phyloP scores from a whole-genome alignment of 2,113 vertebrate genomes.

The Zosterops lateralis region DNA sequence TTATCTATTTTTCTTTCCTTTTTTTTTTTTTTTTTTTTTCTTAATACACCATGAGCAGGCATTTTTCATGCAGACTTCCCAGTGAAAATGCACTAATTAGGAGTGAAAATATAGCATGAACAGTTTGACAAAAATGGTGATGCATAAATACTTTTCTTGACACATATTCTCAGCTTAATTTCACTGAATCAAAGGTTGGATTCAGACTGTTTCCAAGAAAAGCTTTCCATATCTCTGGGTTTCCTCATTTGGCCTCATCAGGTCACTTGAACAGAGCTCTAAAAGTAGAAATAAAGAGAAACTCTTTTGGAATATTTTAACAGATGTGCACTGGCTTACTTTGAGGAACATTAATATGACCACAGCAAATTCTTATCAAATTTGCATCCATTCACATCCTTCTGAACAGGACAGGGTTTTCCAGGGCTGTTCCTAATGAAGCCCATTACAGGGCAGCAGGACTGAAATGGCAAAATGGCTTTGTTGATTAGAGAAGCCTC shows the following conservation, averaged over 20 bases:
- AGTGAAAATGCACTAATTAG: neutral
- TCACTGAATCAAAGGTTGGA: neutral
- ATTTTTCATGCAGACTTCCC: neutral
- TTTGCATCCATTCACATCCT: neutral
- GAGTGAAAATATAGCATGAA: neutral
- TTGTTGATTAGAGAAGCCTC: fast-evolving
- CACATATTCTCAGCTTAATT: neutral
- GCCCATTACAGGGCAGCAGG: neutral
- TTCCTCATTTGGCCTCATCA: neutral
- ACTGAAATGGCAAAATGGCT: neutral
- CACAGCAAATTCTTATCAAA: neutral
- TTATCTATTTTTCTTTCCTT: neutral
- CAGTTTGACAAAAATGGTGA: neutral
- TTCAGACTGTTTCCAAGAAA: neutral
- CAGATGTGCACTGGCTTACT: neutral
- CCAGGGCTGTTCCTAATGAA: neutral
- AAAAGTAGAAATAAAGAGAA: neutral
- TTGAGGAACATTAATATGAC: neutral
- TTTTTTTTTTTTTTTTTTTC: fast-evolving
- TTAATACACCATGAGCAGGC: fast-evolving
- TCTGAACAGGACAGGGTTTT: neutral
- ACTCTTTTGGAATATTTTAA: neutral
- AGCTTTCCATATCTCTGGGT: neutral
- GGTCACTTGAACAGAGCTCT: neutral
- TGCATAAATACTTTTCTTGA: neutral